Conservation (phyloP, 2,888 invertebrate species). For the Tenthredo distinguenda region DNA sequence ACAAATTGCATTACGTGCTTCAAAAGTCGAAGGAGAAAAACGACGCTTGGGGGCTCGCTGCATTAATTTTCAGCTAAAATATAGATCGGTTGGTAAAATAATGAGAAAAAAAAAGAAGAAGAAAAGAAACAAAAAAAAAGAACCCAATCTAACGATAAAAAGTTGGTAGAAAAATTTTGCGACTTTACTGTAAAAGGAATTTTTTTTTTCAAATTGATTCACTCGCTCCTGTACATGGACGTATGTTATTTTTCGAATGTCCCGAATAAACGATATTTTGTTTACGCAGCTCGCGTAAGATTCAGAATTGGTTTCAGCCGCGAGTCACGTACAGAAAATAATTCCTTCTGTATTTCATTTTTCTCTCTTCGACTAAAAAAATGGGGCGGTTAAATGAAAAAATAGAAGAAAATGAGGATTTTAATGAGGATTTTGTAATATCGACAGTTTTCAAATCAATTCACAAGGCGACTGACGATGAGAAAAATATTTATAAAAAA, state of each 20-base stretch:
- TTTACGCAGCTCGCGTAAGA: not conserved
- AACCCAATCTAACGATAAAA: not conserved
- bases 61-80: not conserved
- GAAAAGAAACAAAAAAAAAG: not conserved
- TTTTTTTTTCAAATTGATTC: not conserved
- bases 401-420: not conserved
- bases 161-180: not conserved
- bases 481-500: not conserved
- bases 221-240: not conserved
- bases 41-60: not conserved
- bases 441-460: not conserved
- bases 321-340: not conserved
- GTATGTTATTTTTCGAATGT: not conserved
- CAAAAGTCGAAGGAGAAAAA: not conserved
- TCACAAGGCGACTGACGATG: not conserved
- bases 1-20: conserved; percentile 2
- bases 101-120: not conserved
- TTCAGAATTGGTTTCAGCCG: conserved; percentile 8
- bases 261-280: conserved; percentile 9
- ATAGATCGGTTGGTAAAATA: not conserved
- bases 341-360: conserved; percentile 6
- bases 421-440: not conserved
- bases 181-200: not conserved
- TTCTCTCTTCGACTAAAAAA: not conserved
- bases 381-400: not conserved